These are phyloP conservation scores for Colinus virginianus DNA, from an alignment of 2,113 vertebrate species.

Conservation along the genomic window DNA sequence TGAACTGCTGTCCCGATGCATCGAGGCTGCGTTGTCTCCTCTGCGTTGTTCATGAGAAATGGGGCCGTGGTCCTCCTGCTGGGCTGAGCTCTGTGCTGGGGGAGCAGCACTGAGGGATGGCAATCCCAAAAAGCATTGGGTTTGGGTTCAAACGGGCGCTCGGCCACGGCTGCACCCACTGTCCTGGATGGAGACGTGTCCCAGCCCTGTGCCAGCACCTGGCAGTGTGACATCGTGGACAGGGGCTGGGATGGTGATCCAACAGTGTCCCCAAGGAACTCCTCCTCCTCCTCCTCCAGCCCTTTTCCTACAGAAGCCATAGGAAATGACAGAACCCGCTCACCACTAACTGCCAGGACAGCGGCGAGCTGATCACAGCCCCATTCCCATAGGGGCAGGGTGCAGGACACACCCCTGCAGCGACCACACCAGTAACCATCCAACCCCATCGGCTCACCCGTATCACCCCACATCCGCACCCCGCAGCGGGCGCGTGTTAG, in stretches of 20 bases:
- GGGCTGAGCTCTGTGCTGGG: neutral
- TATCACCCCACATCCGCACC: neutral
- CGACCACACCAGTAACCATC: neutral
- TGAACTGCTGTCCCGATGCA: neutral
- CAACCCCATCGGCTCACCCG: neutral
- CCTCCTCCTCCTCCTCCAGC: neutral
- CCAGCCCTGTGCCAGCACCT: neutral
- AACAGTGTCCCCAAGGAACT: slow-evolving; percentile 31
- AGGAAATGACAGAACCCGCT: slow-evolving; percentile 35
- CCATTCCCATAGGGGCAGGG: neutral
- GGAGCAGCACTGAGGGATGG: neutral
- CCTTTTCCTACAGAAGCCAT: neutral
- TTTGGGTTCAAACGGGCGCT: neutral
- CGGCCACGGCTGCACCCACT: neutral
- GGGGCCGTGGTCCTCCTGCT: neutral
- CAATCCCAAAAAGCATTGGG: neutral
- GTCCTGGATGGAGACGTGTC: neutral
- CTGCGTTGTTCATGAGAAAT: neutral
- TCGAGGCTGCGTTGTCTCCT: neutral
- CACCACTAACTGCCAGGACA: neutral
- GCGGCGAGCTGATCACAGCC: too few relatives aligned
- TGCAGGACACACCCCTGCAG: neutral
- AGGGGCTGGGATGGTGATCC: slow-evolving; percentile 5
- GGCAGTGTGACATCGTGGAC: neutral
- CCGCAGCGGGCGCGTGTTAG: slow-evolving; percentile 58